Evolutionary conservation across 2,888 invertebrate species (phyloP).

Genomic region (Macrophya annulata): DNA sequence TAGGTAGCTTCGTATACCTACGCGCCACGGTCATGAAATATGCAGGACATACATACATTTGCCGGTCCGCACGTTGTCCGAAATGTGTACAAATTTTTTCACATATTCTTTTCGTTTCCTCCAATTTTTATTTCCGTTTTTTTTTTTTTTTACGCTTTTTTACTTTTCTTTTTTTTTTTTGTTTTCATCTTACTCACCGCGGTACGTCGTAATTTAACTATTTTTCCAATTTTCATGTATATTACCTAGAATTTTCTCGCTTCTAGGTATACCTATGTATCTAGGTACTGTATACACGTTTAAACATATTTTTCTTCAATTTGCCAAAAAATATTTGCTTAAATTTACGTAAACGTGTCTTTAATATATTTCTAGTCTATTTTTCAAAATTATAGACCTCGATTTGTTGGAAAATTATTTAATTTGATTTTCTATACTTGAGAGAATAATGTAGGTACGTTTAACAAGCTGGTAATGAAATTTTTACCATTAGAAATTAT

Average conservation of each 20-base stretch:
- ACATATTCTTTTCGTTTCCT: background rate
- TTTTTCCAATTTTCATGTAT: too few species aligned
- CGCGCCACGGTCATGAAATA: slow-evolving; percentile 7
- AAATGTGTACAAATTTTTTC: slow-evolving; percentile 38
- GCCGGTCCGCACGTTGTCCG: slow-evolving; percentile 5
- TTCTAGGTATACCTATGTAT: too few species aligned
- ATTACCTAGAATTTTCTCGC: too few species aligned
- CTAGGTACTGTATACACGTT: too few species aligned
- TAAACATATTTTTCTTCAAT: background rate
- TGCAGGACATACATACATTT: background rate
- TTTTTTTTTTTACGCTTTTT: background rate
- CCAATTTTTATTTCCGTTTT: background rate
- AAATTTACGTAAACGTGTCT: background rate
- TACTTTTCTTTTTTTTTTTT: background rate
- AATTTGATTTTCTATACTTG: too few species aligned
- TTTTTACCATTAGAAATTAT: background rate
- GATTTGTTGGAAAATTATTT: too few species aligned
- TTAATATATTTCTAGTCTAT: background rate
- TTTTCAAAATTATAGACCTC: background rate
- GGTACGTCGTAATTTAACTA: too few species aligned
- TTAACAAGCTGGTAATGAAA: background rate
- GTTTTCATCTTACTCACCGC: background rate
- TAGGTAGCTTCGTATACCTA: background rate
- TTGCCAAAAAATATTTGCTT: too few species aligned
- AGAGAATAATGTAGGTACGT: background rate